phyloP scores from a whole-genome alignment of 2,888 invertebrate genomes.

The Neelides folsomi region DNA sequence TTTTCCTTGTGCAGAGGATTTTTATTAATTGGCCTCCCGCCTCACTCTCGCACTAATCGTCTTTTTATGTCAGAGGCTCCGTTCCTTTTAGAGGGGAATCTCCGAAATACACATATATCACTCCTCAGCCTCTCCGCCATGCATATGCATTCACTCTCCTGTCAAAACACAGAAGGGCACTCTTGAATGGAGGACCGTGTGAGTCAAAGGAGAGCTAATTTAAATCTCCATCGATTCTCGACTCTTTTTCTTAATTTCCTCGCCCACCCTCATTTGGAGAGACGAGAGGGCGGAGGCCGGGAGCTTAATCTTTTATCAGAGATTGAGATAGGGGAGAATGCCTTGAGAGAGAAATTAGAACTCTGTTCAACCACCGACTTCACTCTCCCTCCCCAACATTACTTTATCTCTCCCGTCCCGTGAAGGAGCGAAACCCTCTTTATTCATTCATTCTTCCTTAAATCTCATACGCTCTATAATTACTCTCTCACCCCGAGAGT shows the following conservation, averaged over 20 bases:
- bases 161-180: too few species aligned
- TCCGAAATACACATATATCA: neutral
- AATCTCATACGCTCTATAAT: too few species aligned
- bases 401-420: too few species aligned
- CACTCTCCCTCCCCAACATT: too few species aligned
- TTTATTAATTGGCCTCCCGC: slow-evolving; percentile 21
- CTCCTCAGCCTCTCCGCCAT: neutral
- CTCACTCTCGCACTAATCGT: slow-evolving; percentile 18
- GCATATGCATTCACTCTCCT: neutral
- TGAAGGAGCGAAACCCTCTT: too few species aligned
- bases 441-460: too few species aligned
- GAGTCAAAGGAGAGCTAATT: slow-evolving; percentile 24
- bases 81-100: neutral
- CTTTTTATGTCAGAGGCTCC: slow-evolving; percentile 17
- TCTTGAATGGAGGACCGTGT: neutral
- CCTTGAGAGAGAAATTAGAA: too few species aligned
- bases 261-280: slow-evolving; percentile 4
- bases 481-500: too few species aligned
- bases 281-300: too few species aligned
- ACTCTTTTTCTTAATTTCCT: slow-evolving; percentile 22
- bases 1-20: slow-evolving; percentile 12
- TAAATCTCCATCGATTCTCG: slow-evolving; percentile 24
- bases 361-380: too few species aligned
- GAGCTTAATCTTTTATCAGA: too few species aligned
- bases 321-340: too few species aligned